Percentiles rank a stretch among this genome's conserved stretches.
Evolutionary conservation across 2,888 invertebrate genomes (phyloP).

Genomic region (Hyposoter dolosus): DNA sequence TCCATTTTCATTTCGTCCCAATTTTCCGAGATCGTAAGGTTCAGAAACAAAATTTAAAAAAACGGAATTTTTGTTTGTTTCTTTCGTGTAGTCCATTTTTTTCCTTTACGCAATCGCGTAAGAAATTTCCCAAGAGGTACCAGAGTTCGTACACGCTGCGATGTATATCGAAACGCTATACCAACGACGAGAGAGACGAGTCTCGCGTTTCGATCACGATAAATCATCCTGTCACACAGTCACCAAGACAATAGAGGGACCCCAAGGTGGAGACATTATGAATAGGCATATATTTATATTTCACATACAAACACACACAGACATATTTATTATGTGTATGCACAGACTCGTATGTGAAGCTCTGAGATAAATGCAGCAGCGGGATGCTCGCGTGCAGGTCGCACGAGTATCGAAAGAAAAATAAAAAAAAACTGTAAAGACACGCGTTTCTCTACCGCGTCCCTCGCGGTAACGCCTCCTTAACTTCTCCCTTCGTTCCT

Average conservation of each 20-base stretch:
- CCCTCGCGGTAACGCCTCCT: conserved; percentile 34
- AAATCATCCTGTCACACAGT: conserved; percentile 62
- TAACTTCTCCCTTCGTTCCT: conserved; percentile 14
- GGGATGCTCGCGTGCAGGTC: conserved; percentile 63
- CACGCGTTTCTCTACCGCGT: conserved; percentile 31
- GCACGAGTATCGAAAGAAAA: conserved; percentile 58
- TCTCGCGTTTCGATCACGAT: conserved; percentile 60
- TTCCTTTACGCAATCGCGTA: neutral
- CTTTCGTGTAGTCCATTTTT: conserved; percentile 1
- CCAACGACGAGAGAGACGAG: conserved; percentile 52
- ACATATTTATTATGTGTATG: conserved; percentile 19
- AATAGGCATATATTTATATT: conserved; percentile 50
- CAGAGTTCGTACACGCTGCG: neutral
- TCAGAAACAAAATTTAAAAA: neutral
- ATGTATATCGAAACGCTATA: conserved; percentile 33
- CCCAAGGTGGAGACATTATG: conserved; percentile 66
- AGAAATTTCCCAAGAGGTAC: conserved; percentile 8
- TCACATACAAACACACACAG: neutral
- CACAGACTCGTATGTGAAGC: conserved; percentile 37
- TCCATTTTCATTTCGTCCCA: neutral
- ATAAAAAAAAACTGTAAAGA: conserved; percentile 30
- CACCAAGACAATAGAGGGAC: conserved; percentile 60
- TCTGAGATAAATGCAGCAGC: conserved; percentile 60
- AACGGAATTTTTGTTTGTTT: neutral
- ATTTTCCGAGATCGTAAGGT: neutral